Evolutionary conservation across 1,140 invertebrate genomes (phyloP), one percentile per base, ranked within the genome.

Genomic region (Caenorhabditis remanei): DNA sequence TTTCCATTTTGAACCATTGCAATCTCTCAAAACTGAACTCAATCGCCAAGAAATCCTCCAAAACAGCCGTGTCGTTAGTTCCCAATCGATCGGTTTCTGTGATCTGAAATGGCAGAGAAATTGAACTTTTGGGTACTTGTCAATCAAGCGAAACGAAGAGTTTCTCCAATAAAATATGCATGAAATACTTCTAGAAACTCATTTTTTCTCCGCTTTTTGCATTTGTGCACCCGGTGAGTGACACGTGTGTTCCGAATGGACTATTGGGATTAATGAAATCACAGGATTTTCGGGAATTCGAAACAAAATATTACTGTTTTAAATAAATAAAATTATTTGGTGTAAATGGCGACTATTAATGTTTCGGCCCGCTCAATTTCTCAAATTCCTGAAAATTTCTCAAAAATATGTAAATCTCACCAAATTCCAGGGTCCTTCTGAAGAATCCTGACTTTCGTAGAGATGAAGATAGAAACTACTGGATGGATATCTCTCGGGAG

Each of bases 1-100:
- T 87, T 21, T 91, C 90, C 19, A 91, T 58, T 83, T 91, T 91
- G 55, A 91, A 92, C 43, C 82, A 90, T 85, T 91, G 90, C 63
- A 88, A 65, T 43, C 88, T 43, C 79, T 91, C 90, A 40, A 91
- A 90, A 79, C 92, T 87, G 85, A 91, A 91, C 85, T 91, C 90
- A 55, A 92, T 87, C 14, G 90, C 87, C 82, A 91, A 87, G 46
- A 92, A 88, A 75, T 86, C 85, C 13, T 86, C 63, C 61, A 91
- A 79, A 46, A 89, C 87, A 3, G 87, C 63, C 32, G 65, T 48
- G 43, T 43, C 84, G 53, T 58, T 58, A 65, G 85, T 87, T 9
- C 58, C 40, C 19, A 91, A 41, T 8, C 86, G 50, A 58, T 91
- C 90, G 41, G 83, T 83, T n/a, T 90, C 86, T 9, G 90, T 90